Evolutionary conservation across 2,888 invertebrate species (phyloP).

Genomic region (Epinotia nisella): DNA sequence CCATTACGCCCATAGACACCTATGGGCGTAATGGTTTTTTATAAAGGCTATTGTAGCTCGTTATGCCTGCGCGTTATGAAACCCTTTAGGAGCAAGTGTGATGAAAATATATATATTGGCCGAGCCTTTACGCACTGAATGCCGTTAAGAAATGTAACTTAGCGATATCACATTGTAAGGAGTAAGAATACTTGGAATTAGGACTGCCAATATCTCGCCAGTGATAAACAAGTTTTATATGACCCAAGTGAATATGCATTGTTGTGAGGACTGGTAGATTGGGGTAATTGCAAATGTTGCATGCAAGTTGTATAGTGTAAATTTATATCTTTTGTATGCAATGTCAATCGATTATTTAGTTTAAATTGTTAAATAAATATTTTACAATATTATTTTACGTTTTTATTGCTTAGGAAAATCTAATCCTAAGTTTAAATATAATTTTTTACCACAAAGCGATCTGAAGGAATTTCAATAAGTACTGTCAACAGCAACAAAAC

Average conservation of each 20-base stretch:
- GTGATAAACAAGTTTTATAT: neutral
- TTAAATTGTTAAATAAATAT: slow-evolving; percentile 50
- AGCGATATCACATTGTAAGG: neutral
- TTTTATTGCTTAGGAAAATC: neutral
- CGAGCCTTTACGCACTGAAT: too few species aligned
- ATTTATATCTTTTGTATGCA: slow-evolving; percentile 50
- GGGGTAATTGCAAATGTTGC: slow-evolving; percentile 46
- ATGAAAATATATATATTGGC: too few species aligned
- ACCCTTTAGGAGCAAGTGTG: too few species aligned
- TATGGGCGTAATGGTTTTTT: too few species aligned
- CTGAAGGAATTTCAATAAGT: too few species aligned
- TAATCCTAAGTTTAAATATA: too few species aligned
- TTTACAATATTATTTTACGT: slow-evolving; percentile 44
- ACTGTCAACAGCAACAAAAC: too few species aligned
- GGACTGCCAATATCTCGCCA: neutral
- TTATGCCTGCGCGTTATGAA: too few species aligned
- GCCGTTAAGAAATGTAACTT: neutral
- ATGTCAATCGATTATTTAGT: slow-evolving; percentile 48
- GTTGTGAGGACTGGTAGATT: slow-evolving; percentile 2
- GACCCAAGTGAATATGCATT: neutral
- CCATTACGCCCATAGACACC: too few species aligned
- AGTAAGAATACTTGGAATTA: neutral
- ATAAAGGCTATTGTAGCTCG: too few species aligned
- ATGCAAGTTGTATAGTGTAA: slow-evolving; percentile 47
- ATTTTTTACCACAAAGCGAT: too few species aligned